phyloP scores from a whole-genome alignment of 1,140 invertebrate genomes.

The Monochamus saltuarius region DNA sequence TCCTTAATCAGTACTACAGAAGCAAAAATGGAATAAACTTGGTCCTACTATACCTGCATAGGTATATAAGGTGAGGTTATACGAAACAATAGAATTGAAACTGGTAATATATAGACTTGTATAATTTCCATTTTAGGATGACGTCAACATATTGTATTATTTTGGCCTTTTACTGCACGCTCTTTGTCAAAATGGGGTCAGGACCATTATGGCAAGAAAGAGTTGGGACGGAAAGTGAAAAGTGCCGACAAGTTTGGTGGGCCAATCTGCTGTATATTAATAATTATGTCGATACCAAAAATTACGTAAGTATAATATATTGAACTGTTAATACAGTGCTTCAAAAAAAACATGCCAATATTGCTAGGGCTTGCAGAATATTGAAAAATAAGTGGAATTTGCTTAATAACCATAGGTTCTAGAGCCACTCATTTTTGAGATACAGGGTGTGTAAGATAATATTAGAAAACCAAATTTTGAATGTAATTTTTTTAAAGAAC shows the following conservation, averaged over 20 bases:
- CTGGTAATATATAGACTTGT: too few relatives aligned
- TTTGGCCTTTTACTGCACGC: slow-evolving; percentile 70
- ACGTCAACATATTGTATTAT: slow-evolving; percentile 69
- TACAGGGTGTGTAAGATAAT: too few relatives aligned
- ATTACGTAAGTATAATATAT: slow-evolving; percentile 57
- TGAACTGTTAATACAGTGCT: too few relatives aligned
- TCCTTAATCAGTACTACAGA: slow-evolving; percentile 50
- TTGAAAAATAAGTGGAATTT: too few relatives aligned
- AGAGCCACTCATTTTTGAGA: too few relatives aligned
- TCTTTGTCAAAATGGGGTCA: slow-evolving; percentile 63
- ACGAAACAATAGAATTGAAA: too few relatives aligned
- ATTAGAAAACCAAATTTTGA: too few relatives aligned
- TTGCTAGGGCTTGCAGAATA: too few relatives aligned
- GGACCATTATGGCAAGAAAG: slow-evolving; percentile 69
- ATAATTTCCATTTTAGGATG: slow-evolving; percentile 58
- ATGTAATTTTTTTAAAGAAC: too few relatives aligned
- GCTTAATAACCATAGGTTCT: too few relatives aligned
- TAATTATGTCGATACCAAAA: slow-evolving; percentile 71
- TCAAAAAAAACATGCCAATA: too few relatives aligned
- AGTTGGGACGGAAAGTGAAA: slow-evolving; percentile 61
- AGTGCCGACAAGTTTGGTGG: slow-evolving; percentile 79
- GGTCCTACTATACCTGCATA: slow-evolving; percentile 23
- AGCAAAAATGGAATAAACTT: slow-evolving; percentile 20
- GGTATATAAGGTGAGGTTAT: slow-evolving; percentile 24
- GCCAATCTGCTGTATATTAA: slow-evolving; percentile 82